Percentiles rank a stretch among this genome's conserved stretches.
phyloP scores from a whole-genome alignment of 2,113 vertebrate species.

The Arothron firmamentum region DNA sequence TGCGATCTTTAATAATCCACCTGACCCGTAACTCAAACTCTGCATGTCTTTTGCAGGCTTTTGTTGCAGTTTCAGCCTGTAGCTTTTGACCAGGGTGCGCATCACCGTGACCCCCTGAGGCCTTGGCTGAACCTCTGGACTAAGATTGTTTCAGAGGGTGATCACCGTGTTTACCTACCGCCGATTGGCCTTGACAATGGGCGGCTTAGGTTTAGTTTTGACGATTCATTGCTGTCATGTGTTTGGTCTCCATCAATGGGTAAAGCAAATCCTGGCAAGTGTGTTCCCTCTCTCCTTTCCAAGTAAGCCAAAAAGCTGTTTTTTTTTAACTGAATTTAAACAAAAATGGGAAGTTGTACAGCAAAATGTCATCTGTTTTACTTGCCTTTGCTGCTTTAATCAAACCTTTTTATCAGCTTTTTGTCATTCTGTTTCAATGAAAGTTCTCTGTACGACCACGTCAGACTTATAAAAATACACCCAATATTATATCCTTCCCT shows the following conservation, averaged over 20 bases:
- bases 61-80: conserved; percentile 47
- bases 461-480: no score
- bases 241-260: neutral
- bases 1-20: conserved; percentile 43
- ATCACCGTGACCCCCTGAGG: conserved; percentile 33
- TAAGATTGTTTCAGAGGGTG: conserved; percentile 52
- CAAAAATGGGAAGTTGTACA: no score
- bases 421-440: no score
- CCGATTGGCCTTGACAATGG: conserved; percentile 62
- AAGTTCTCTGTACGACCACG: no score
- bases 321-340: no score
- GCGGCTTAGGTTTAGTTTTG: conserved; percentile 38
- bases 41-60: conserved; percentile 13
- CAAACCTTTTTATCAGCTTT: conserved; percentile 22
- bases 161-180: conserved; percentile 32
- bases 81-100: conserved; percentile 30
- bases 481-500: conserved; percentile 2
- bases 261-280: neutral
- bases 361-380: conserved; percentile 17
- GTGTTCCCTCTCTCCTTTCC: no score
- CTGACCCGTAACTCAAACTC: conserved; percentile 32
- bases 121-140: neutral
- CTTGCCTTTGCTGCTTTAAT: conserved; percentile 27
- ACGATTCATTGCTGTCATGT: conserved; percentile 19
- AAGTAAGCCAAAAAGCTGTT: no score